Base-by-base conservation (phyloP, 92 coral and sea anemone species). In the Parazoanthus atlanticus region DNA sequence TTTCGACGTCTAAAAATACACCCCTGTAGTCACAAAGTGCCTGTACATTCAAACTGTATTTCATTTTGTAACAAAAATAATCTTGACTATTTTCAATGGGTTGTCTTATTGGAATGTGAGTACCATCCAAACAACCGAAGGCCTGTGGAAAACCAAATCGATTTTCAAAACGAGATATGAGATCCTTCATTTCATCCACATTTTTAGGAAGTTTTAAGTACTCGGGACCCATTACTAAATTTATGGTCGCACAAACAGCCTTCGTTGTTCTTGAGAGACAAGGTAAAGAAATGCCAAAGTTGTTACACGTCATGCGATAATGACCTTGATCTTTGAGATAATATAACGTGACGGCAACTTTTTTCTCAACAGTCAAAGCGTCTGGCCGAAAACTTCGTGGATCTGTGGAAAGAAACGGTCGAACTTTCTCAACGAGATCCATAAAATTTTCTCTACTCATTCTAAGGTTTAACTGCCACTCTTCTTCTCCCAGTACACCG, bases 81-180 rank as follows among this genome's bases (percentile, higher is more conserved):
- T 90, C 89, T 38, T 89, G 89, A 76, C 92, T 89, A 67, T 89
- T 85, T 67, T 66, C 92, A 34, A 52, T 33, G 74, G 91, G 91
- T 29, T 84, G 91, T 40, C 56, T 32, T 46, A 89, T 84, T 43
- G 92, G 92, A 33, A 76, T 85, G 76, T 89, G 92, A 12, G 92
- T 90, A 21, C 92, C 90, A 76, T 90, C 89, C 86, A 90, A 52
- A 54, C 90, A 86, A 86, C 79, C 21, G 90, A 86, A 49, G 16
- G 56, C 82, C 78, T 90, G 36, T 34, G 93, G 93, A 81, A 90
- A 90, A 29, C 93, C 90, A 86, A 87, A 90, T 41, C 93, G 93
- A 71, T 88, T 67, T 81, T 86, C 93, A 81, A 90, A 90, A n/a
- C 80, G 82, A 66, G 85, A 38, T 54, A 87, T 88, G 31, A 91